These are phyloP conservation scores for Capitulum mitella DNA, from an alignment of 2,888 invertebrate species.

Conservation along the genomic window DNA sequence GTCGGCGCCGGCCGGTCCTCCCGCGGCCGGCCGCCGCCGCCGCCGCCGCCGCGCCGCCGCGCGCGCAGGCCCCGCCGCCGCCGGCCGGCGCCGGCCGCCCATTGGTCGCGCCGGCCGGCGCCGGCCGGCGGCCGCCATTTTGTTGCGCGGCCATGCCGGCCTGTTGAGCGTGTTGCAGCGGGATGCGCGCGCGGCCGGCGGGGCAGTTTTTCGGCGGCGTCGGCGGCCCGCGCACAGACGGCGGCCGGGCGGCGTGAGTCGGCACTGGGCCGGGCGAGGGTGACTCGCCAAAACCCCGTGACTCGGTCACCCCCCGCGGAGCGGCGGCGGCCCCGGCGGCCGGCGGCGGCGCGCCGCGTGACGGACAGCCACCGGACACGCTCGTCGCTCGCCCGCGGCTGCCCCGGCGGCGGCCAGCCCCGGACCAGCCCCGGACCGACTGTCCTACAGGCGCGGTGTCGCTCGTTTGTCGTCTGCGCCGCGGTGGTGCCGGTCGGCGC, in stretches of 20 bases:
- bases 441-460: too few relatives aligned
- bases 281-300: neutral
- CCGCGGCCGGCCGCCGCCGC: neutral
- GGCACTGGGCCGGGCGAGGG: neutral
- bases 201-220: neutral
- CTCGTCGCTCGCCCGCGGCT: too few relatives aligned
- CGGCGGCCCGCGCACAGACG: neutral
- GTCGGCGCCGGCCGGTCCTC: neutral
- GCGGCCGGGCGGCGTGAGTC: neutral
- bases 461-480: too few relatives aligned
- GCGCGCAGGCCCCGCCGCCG: conserved; percentile 21
- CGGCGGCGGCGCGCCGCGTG: neutral
- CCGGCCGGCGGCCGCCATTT: conserved; percentile 18
- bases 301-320: neutral
- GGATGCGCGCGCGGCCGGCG: neutral
- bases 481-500: too few relatives aligned
- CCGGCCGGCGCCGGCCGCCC: neutral
- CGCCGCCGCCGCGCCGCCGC: neutral
- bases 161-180: conserved; percentile 10
- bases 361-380: neutral
- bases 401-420: too few relatives aligned
- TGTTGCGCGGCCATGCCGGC: conserved; percentile 23
- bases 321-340: neutral
- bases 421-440: too few relatives aligned
- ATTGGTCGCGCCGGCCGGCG: conserved; percentile 22